These are phyloP conservation scores for Deilephila porcellus DNA, from an alignment of 2,888 invertebrate genomes.

Conservation along the genomic window DNA sequence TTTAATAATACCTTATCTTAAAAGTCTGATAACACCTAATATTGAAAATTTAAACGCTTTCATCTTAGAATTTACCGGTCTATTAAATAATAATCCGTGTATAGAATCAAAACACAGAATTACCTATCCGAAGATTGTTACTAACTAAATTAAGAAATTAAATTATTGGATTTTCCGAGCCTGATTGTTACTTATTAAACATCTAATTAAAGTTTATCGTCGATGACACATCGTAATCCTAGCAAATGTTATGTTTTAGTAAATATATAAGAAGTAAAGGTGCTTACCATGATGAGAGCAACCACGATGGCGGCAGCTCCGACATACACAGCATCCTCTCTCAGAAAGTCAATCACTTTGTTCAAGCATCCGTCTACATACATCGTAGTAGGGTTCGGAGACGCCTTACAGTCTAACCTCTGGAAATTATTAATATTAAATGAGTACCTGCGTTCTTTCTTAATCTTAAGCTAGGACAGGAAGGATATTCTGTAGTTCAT, in stretches of 20 bases:
- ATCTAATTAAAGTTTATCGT: too few relatives aligned
- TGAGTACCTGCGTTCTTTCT: too few relatives aligned
- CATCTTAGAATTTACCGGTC: too few relatives aligned
- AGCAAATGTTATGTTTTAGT: neutral
- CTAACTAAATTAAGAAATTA: too few relatives aligned
- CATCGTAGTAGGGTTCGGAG: slow-evolving; percentile 86
- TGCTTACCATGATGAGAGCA: slow-evolving; percentile 92
- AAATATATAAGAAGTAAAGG: too few relatives aligned
- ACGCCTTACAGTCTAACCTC: slow-evolving; percentile 84
- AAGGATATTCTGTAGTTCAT: too few relatives aligned
- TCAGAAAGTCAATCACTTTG: slow-evolving; percentile 88
- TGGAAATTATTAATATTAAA: slow-evolving; percentile 44
- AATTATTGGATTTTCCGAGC: neutral
- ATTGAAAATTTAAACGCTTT: too few relatives aligned
- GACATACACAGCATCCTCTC: slow-evolving; percentile 91
- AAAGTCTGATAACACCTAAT: too few relatives aligned
- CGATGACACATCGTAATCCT: neutral
- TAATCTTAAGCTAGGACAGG: too few relatives aligned
- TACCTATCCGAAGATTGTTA: too few relatives aligned
- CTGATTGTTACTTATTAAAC: too few relatives aligned
- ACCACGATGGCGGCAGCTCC: slow-evolving; percentile 93
- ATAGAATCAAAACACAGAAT: neutral
- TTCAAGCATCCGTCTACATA: slow-evolving; percentile 91
- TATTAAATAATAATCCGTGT: neutral
- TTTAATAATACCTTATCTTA: too few relatives aligned